Base-by-base conservation (phyloP, 1,140 invertebrate species). In the Colletes latitarsis region DNA sequence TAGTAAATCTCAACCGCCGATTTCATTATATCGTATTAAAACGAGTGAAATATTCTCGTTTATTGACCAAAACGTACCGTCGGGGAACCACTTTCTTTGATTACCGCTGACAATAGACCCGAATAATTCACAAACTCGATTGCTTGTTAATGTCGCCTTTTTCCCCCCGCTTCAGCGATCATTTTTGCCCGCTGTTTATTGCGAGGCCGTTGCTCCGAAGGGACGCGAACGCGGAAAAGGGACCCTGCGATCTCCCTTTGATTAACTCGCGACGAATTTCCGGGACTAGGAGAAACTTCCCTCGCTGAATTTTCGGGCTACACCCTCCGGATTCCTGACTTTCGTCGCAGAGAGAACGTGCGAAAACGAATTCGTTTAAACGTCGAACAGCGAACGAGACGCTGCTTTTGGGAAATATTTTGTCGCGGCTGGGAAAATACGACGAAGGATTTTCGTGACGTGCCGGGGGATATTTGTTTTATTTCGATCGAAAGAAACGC, bases 101-200 rank as follows among this genome's bases (percentile, higher is more conserved):
- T 76, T 68, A 67, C 52, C 41, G 17, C 2, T 19, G 43, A 3
- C 14, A 17, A 64, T 19, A 46, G 21, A 30, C n/a, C 39, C 41
- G 67, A 64, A 77, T 77, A 77, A 77, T 69, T 77, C 52, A 76
- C 43, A 5, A 14, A 10, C 62, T 6, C 41, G 39, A 67, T 76
- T 30, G 55, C 41, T 30, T 10, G 52, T 19, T 5, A 41, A 69
- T n/a, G 30, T 39, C 52, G 30, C 30, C 30, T 30, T 30, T 30
- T 30, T 30, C 30, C 30, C 30, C 53, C 69, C 30, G 19, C 30
- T 15, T 21, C 60, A 19, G n/a, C 62, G 73, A 10, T 55, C 62
- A 14, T 64, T 19, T 39, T 4, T 8, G 15, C 8, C 49, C 6
- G 5, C 43, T 14, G 21, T 74, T 46, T 46, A 46, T 46, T 46